phyloP scores from a whole-genome alignment of 2,888 invertebrate genomes.

The Drosophila ezoana region DNA sequence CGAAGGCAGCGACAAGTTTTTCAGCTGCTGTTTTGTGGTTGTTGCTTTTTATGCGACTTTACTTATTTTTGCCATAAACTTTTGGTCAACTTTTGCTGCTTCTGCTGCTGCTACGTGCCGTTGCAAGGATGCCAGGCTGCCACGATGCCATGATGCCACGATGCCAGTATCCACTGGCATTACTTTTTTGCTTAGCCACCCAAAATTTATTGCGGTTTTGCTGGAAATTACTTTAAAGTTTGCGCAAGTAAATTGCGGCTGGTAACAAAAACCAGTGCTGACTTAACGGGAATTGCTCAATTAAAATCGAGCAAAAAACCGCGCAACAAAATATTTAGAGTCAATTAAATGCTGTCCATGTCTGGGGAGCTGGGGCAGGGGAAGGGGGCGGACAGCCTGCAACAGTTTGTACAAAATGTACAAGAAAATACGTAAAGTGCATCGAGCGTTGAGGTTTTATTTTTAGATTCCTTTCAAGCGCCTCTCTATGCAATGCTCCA shows the following conservation, averaged over 20 bases:
- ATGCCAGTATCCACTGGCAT: slow-evolving; percentile 8
- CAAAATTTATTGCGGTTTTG: slow-evolving; percentile 65
- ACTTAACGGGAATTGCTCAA: slow-evolving; percentile 55
- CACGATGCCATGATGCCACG: neutral
- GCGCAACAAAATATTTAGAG: slow-evolving; percentile 71
- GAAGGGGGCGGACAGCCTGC: neutral
- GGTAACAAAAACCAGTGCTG: slow-evolving; percentile 48
- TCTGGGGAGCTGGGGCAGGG: too few species aligned
- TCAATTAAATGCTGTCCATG: slow-evolving; percentile 60
- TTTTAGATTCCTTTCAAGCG: neutral
- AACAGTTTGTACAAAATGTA: slow-evolving; percentile 4
- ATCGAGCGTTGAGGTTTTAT: neutral
- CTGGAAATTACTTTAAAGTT: slow-evolving; percentile 73
- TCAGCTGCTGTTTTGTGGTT: slow-evolving; percentile 24
- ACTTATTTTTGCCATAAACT: slow-evolving; percentile 58
- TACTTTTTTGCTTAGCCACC: slow-evolving; percentile 22
- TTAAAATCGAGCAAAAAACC: slow-evolving; percentile 61
- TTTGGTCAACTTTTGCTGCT: slow-evolving; percentile 63
- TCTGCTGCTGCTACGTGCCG: slow-evolving; percentile 36
- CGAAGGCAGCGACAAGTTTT: slow-evolving; percentile 43
- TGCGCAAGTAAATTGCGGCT: slow-evolving; percentile 39
- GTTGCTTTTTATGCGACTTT: slow-evolving; percentile 58
- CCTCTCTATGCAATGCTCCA: neutral
- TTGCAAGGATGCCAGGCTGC: slow-evolving; percentile 38
- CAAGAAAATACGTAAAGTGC: slow-evolving; percentile 11